Base-by-base conservation (phyloP, 1,140 invertebrate genomes). In the Anastrepha obliqua region DNA sequence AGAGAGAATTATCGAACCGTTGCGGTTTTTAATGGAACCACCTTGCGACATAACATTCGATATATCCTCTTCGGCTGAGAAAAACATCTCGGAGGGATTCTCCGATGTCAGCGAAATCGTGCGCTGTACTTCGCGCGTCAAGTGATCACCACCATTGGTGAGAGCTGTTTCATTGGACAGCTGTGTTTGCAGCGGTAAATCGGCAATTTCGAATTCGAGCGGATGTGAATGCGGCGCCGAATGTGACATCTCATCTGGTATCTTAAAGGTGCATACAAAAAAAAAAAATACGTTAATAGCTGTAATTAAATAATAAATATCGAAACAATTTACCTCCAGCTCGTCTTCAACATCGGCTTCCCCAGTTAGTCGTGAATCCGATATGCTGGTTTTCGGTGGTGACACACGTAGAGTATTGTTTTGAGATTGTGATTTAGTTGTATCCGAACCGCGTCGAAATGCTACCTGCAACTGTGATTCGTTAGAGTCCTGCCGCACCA, bases 1-100 rank as follows among this genome's bases (percentile, higher is more conserved):
- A 17, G 95, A 91, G 42, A 93, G 90, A 9, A 92, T 89, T 51
- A 91, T 90, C 0, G 91, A 93, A 7, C 91, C 90, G 86, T 90
- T 92, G 13, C 91, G 90, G 87, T 93, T 91, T 70, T 93, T 93
- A 74, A 93, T 91, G 29, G 91, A 93, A 5, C 91, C 91, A 15
- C 87, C 20, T 88, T 93, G 92, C 13, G 92, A 93, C 89, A 93
- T 88, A 20, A 93, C 90, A 90, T 93, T 93, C 0, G 93, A 96
- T 93, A 95, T 95, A 90, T 98, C 97, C 93, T 98, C 97, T 92
- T 98, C 97, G 0, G 97, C 97, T 0, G 97, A 98, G 90, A 97
- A 98, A 94, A 98, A 98, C 44, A 96, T 96, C 93, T 98, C 97
- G 0, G 97, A 97, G 90, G 97, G 97, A 93, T 98, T 97, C 93